These are phyloP conservation scores for Cotesia glomerata DNA, from an alignment of 1,140 invertebrate species.

Conservation along the genomic window DNA sequence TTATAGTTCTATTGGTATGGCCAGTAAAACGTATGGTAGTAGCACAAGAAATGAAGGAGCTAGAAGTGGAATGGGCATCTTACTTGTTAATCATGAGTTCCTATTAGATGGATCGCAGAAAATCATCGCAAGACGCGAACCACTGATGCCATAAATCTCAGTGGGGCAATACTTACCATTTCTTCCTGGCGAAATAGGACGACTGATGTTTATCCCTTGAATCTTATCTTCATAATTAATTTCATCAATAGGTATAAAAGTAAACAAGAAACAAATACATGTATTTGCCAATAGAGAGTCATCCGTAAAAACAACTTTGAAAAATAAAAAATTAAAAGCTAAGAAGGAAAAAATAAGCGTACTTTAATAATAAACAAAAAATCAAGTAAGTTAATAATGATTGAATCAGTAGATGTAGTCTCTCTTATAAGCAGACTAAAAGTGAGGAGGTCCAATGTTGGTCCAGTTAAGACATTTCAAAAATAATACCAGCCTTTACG, in stretches of 20 bases:
- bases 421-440: background rate
- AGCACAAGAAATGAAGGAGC: constrained; percentile 20
- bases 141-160: constrained; percentile 33
- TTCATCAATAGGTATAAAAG: too few species aligned
- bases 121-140: constrained; percentile 44
- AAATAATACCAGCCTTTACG: constrained; percentile 30
- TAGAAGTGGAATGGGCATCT: constrained; percentile 13
- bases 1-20: too few species aligned
- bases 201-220: background rate
- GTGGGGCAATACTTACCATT: constrained; percentile 39
- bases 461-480: constrained; percentile 6
- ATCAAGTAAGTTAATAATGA: too few species aligned
- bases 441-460: constrained; percentile 1
- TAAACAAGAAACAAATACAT: too few species aligned
- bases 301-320: too few species aligned
- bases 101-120: constrained; percentile 53
- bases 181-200: background rate
- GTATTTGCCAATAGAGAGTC: too few species aligned
- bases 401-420: too few species aligned
- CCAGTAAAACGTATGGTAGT: too few species aligned
- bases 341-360: too few species aligned
- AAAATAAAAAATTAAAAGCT: too few species aligned
- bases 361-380: too few species aligned
- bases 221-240: too few species aligned
- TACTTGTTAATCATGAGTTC: constrained; percentile 37